Conservation (phyloP, 1,140 invertebrate species). For the Brachionus rotundiformis region DNA sequence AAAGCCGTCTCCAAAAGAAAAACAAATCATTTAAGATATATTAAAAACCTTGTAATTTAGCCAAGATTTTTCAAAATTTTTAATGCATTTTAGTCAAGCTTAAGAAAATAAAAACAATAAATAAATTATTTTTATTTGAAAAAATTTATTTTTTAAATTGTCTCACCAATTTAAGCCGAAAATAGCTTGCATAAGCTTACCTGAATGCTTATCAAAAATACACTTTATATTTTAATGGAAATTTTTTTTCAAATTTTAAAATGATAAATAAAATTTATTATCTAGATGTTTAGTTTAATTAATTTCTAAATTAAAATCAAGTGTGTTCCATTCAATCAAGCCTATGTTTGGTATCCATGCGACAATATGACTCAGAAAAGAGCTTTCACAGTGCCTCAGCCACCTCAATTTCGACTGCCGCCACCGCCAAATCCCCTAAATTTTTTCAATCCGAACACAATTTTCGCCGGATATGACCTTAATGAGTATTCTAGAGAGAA, state of each 20-base stretch:
- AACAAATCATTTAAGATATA: neutral
- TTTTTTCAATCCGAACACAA: neutral
- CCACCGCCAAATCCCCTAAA: conserved; percentile 28
- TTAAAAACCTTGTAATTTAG: conserved; percentile 10
- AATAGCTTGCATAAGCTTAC: too few species aligned
- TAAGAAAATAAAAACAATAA: neutral
- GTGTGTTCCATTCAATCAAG: neutral
- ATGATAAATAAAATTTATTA: too few species aligned
- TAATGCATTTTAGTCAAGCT: neutral
- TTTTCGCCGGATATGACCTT: neutral
- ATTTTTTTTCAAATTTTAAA: too few species aligned
- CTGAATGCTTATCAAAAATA: too few species aligned
- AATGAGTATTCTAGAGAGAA: conserved; percentile 28
- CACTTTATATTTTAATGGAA: too few species aligned
- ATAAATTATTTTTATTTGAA: neutral
- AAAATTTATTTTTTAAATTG: neutral
- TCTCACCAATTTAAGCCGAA: neutral
- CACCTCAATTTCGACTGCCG: neutral
- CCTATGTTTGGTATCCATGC: neutral
- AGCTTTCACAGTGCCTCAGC: neutral
- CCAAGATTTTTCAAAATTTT: neutral
- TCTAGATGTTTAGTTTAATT: too few species aligned
- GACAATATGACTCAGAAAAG: neutral
- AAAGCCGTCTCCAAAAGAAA: neutral
- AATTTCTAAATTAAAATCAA: too few species aligned